Conservation (phyloP, 2,888 invertebrate genomes). For the Merodon equestris region DNA sequence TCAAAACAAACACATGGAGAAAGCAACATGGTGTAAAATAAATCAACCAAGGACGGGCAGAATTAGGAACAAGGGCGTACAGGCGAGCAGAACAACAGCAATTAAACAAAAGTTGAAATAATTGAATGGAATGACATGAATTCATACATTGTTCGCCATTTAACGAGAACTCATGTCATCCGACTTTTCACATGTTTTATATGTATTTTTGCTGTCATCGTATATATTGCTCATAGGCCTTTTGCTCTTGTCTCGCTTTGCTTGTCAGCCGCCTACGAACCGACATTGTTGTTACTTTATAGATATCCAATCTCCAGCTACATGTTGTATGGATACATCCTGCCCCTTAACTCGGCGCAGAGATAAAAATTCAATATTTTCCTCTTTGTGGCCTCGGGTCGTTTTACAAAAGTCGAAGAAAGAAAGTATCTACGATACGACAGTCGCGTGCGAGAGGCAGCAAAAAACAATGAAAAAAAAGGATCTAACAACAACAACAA, state of each 20-base stretch:
- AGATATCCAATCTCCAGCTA: constrained; percentile 16
- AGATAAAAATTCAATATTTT: constrained; percentile 57
- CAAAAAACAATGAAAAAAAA: no score
- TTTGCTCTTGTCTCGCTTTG: constrained; percentile 3
- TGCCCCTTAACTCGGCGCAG: neutral
- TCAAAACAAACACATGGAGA: no score
- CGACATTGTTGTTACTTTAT: constrained; percentile 17
- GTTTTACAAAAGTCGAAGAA: constrained; percentile 30
- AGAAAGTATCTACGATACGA: constrained; percentile 25
- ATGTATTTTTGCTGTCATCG: constrained; percentile 15
- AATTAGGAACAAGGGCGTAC: no score
- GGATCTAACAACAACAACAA: no score
- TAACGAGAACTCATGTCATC: constrained; percentile 19
- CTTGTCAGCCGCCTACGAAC: neutral
- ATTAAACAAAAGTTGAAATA: neutral
- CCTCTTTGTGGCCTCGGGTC: constrained; percentile 33
- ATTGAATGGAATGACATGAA: constrained; percentile 20
- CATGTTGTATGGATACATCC: neutral
- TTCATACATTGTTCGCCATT: neutral
- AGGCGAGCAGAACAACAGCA: no score
- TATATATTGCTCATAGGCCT: neutral
- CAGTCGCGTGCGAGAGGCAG: no score
- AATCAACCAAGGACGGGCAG: no score
- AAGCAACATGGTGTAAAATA: no score
- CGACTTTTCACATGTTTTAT: neutral